A percentile compares a stretch with the other conserved stretches of the same genome.
phyloP scores from a whole-genome alignment of 2,888 invertebrate genomes.

The Phaedon cochleariae region DNA sequence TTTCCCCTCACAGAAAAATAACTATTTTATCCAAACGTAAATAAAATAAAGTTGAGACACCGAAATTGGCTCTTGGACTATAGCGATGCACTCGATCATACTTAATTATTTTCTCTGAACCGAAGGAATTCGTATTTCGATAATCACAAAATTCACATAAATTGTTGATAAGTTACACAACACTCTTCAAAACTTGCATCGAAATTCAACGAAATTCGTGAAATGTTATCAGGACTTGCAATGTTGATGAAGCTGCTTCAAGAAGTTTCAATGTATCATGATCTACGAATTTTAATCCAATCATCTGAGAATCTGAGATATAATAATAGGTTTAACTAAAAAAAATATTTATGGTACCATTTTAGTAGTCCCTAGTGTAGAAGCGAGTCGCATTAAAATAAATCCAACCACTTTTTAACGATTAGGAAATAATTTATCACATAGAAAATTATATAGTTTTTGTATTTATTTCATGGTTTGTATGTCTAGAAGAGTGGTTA shows the following conservation, averaged over 20 bases:
- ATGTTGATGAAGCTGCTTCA: neutral
- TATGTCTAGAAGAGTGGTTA: slow-evolving; percentile 25
- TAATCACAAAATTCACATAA: too few relatives aligned
- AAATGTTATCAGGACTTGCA: too few relatives aligned
- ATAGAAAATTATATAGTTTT: slow-evolving; percentile 20
- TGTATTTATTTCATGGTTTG: slow-evolving; percentile 32
- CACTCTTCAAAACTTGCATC: too few relatives aligned
- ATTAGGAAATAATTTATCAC: slow-evolving; percentile 5
- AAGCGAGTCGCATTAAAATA: slow-evolving; percentile 23
- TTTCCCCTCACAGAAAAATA: too few relatives aligned
- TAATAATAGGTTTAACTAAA: slow-evolving; percentile 6
- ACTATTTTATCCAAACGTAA: too few relatives aligned
- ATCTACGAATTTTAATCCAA: slow-evolving; percentile 19
- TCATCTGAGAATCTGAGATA: neutral
- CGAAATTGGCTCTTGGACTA: too few relatives aligned
- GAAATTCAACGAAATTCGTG: too few relatives aligned
- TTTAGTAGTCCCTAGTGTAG: slow-evolving; percentile 44
- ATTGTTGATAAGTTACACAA: too few relatives aligned
- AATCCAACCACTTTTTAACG: slow-evolving; percentile 23
- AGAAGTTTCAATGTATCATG: slow-evolving; percentile 11
- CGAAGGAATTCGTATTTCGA: too few relatives aligned
- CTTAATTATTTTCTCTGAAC: too few relatives aligned
- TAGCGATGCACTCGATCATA: too few relatives aligned
- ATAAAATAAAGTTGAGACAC: too few relatives aligned
- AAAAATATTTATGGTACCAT: slow-evolving; percentile 30